Evolutionary conservation across 2,888 invertebrate genomes (phyloP), one percentile per base, ranked within the genome.

Genomic region (Cyclophora punctaria): DNA sequence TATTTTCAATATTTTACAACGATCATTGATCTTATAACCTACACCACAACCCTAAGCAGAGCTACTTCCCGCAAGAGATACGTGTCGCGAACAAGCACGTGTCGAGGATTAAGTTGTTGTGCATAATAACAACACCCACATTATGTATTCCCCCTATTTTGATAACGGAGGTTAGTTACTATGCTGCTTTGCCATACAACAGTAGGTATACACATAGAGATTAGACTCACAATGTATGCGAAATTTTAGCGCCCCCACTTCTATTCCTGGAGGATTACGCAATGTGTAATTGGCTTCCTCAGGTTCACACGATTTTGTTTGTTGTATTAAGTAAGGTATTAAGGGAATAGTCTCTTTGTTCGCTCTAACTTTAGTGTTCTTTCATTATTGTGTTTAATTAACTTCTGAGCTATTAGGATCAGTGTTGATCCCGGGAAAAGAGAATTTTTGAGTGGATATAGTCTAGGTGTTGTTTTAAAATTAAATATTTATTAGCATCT

Each of bases 71-170:
- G 62, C 67, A 69, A 70, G 71, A 78, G 75, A 77, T 78, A 80
- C 74, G 71, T 75, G 77, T 75, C 74, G 69, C 67, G 67, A 73
- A 77, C 78, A 76, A 78, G 74, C 77, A 78, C 75, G 79, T 74
- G 75, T 73, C 59, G 62, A 46, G 75, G 78, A 79, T 81, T 81
- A 80, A 75, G 77, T 74, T 76, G 76, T 78, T 75, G 63, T 66
- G 75, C 73, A 73, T 77, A 80, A 77, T 75, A 78, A 73, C 70
- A 54, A 50, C 57, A 48, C 68, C 66, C 60, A 57, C 56, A 63
- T 73, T 71, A 67, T 69, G 69, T 67, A 59, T 55, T 60, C 59
- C 56, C 69, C 67, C 66, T 68, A 73, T 75, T 78, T 74, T 78
- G 77, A 78, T 80, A 76, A 78, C 66, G 64, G 59, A 65, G 71